phyloP scores from a whole-genome alignment of 2,888 invertebrate species.

The Lasioglossum villosulum region DNA sequence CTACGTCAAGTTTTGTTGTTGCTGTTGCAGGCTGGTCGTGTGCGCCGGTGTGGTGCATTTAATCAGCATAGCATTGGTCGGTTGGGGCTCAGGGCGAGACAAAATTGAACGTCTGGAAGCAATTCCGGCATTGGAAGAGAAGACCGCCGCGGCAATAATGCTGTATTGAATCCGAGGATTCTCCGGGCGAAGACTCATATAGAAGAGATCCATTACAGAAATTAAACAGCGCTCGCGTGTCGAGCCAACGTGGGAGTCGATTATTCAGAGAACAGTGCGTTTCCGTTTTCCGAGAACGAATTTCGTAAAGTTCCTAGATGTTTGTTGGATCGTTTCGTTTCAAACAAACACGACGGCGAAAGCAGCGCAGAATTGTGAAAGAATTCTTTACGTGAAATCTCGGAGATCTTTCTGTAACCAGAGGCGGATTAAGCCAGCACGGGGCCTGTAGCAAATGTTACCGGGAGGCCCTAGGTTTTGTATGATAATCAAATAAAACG shows the following conservation, averaged over 20 bases:
- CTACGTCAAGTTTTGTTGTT: not conserved
- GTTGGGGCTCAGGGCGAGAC: constrained; percentile 90
- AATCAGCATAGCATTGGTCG: constrained; percentile 90
- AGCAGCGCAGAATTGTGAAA: not conserved
- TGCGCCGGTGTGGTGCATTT: constrained; percentile 89
- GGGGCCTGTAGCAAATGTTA: too few species aligned
- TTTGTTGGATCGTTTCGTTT: constrained; percentile 8
- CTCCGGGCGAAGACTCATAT: constrained; percentile 21
- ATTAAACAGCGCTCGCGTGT: constrained; percentile 34
- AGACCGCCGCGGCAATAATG: constrained; percentile 94
- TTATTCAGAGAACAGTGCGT: constrained; percentile 23
- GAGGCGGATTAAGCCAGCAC: too few species aligned
- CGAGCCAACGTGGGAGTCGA: constrained; percentile 17
- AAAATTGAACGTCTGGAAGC: constrained; percentile 87
- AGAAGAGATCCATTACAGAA: constrained; percentile 34
- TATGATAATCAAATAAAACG: too few species aligned
- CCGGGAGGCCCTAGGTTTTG: too few species aligned
- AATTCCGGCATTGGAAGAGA: constrained; percentile 90
- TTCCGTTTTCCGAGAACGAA: constrained; percentile 28
- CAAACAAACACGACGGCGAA: not conserved
- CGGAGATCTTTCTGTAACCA: not conserved
- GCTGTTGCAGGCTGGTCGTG: constrained; percentile 88
- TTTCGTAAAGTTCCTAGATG: constrained; percentile 62
- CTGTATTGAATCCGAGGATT: constrained; percentile 86
- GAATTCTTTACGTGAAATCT: not conserved